A percentile compares a stretch with the other conserved stretches of the same genome.
Evolutionary conservation across 2,113 vertebrate species (phyloP).

Genomic region (Ciconia stormi): DNA sequence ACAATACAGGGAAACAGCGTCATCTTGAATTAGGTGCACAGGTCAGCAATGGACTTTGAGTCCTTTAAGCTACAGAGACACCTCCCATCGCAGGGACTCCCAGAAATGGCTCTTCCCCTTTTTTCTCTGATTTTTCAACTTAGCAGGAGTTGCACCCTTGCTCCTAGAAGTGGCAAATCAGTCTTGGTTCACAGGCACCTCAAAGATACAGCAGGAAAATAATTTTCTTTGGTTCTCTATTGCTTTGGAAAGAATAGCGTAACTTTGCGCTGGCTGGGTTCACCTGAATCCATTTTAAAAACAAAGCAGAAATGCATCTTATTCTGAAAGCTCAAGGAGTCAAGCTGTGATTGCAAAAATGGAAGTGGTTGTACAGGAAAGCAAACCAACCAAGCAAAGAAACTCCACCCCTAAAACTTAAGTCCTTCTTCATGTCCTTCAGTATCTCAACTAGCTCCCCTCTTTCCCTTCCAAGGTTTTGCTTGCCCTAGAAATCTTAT

Average conservation of each 20-base stretch:
- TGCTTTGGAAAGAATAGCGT: neutral
- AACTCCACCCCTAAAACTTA: neutral
- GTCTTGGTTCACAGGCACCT: neutral
- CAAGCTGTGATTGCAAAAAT: slow-evolving; percentile 12
- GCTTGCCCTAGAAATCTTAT: neutral
- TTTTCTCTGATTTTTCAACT: neutral
- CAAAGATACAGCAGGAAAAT: neutral
- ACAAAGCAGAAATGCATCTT: slow-evolving; percentile 5
- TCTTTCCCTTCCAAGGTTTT: neutral
- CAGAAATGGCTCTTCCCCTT: neutral
- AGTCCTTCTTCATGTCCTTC: neutral
- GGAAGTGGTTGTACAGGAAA: neutral
- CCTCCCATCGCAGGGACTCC: neutral
- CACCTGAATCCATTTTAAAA: neutral
- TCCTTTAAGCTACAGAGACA: neutral
- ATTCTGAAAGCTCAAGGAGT: neutral
- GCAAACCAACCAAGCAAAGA: neutral
- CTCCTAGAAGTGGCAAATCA: neutral
- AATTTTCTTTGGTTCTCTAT: neutral
- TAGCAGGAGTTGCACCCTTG: neutral
- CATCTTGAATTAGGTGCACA: neutral
- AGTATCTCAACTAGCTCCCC: neutral
- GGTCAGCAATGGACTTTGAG: neutral
- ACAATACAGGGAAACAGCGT: neutral
- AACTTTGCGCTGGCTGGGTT: neutral